A percentile compares a stretch with the other conserved stretches of the same genome.
phyloP scores from a whole-genome alignment of 1,140 invertebrate genomes.

The Lamellibrachia luymesi region DNA sequence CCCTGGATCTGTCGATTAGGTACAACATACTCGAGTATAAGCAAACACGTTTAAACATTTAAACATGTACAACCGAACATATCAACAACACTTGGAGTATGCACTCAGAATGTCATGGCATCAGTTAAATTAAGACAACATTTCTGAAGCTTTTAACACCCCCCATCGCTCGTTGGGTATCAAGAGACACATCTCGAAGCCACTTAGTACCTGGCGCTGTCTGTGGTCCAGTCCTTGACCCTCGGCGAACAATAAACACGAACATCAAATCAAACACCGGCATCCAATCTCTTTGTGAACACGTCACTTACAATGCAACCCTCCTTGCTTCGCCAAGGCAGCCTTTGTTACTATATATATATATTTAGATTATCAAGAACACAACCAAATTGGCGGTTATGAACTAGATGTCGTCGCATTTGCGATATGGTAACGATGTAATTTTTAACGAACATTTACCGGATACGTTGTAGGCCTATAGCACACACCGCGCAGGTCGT shows the following conservation, averaged over 20 bases:
- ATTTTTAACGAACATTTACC: background rate
- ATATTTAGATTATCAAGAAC: background rate
- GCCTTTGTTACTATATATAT: background rate
- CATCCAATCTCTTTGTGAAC: background rate
- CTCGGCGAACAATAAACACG: background rate
- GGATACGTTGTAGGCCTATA: background rate
- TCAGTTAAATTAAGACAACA: too few species aligned
- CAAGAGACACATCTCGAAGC: background rate
- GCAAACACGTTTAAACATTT: too few species aligned
- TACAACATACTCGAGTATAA: too few species aligned
- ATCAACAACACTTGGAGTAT: too few species aligned
- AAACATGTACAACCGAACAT: too few species aligned
- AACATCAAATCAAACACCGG: background rate
- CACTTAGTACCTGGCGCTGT: background rate
- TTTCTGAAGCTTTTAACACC: too few species aligned
- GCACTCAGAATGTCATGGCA: too few species aligned
- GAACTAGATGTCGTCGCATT: background rate
- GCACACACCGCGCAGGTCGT: background rate
- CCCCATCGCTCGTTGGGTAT: background rate
- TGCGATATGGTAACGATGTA: background rate
- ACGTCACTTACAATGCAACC: background rate
- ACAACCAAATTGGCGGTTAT: background rate
- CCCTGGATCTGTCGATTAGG: too few species aligned
- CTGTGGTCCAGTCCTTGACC: too few species aligned
- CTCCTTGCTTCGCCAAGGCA: background rate